Base-by-base conservation (phyloP, 1,140 invertebrate genomes). In the Panagrolaimus sp. region DNA sequence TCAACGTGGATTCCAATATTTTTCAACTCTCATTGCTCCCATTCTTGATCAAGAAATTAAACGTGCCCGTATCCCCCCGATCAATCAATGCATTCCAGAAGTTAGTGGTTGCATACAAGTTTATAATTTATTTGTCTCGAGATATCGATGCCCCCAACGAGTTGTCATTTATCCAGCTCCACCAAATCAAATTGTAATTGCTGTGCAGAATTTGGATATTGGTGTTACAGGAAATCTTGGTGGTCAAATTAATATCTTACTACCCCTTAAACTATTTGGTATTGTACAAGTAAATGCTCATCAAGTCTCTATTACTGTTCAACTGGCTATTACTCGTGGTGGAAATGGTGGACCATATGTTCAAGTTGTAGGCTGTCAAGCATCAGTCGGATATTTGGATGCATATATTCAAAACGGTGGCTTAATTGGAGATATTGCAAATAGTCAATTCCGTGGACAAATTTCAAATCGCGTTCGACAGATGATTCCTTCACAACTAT, bases 381-480 rank as follows among this genome's bases (percentile, higher is more conserved):
- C 71, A 9, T 53, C 51, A 14, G 53, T 82, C 42, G 81, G 77
- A 11, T 82, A 82, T 67, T 66, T 80, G 11, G 81, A 82, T 69
- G 81, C 75, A 13, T 82, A 75, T 68, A 83, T 82, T 63, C 70
- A 81, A 64, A 82, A 82, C 65, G 80, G 81, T 38, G 80, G 80
- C 31, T 67, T 82, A 16, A 68, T 82, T 47, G 80, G 80, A 31
- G 79, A 83, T 57, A 79, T 82, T 66, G 77, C 78, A 20, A 82
- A 82, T 70, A 78, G 72, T 45, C 76, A 79, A 45, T 82, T 82
- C 70, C 65, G 79, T 65, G 70, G 77, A 20, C 71, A 71, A 72
- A 79, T 79, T 64, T 70, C 67, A 16, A 66, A 62, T 16, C 63
- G 71, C 65, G 74, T 83, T 13, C 63, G 71, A 51, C 67, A 79